These are phyloP conservation scores for Tachina grossa DNA, from an alignment of 2,888 invertebrate species.

Conservation along the genomic window DNA sequence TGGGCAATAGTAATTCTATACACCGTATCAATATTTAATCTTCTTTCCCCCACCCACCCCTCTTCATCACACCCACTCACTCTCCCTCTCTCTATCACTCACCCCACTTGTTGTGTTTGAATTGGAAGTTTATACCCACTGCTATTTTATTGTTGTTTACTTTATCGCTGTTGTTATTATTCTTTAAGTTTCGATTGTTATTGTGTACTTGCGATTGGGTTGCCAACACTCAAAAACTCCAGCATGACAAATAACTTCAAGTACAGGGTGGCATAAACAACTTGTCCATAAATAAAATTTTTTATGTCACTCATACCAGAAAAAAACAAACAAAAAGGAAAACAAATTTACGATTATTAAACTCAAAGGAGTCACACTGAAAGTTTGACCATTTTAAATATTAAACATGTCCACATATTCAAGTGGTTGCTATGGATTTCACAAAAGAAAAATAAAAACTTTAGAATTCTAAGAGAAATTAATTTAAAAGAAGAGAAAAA, in stretches of 20 bases:
- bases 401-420: background rate
- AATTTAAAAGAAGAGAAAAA: too few relatives aligned
- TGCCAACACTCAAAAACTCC: background rate
- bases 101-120: too few relatives aligned
- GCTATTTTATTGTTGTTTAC: too few relatives aligned
- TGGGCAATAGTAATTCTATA: too few relatives aligned
- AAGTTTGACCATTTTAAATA: background rate
- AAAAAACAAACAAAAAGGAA: background rate
- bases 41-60: too few relatives aligned
- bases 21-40: too few relatives aligned
- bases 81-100: too few relatives aligned
- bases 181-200: background rate
- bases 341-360: conserved; percentile 25
- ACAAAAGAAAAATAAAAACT: background rate
- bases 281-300: conserved; percentile 41
- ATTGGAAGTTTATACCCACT: too few relatives aligned
- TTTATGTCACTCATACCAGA: conserved; percentile 18
- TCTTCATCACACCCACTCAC: too few relatives aligned
- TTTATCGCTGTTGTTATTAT: background rate
- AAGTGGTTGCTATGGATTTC: too few relatives aligned
- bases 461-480: too few relatives aligned
- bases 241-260: background rate
- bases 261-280: conserved; percentile 23
- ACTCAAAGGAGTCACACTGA: background rate
- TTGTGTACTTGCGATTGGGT: background rate